Evolutionary conservation across 2,888 invertebrate species (phyloP).

Genomic region (Eristalis intricaria): DNA sequence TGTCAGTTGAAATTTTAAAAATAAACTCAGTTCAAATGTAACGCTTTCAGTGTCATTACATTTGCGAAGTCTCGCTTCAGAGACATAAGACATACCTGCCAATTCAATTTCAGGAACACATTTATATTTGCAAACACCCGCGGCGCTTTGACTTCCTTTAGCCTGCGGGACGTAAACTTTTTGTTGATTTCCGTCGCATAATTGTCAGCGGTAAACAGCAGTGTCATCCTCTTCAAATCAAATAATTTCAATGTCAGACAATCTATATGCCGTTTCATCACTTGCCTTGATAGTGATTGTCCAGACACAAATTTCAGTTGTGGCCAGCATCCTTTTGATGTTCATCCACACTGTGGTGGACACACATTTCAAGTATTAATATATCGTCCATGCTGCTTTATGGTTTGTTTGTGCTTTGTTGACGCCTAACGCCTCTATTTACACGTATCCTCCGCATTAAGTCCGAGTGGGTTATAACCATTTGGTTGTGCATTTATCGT

Average conservation of each 20-base stretch:
- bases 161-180: not conserved
- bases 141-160: not conserved
- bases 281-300: not conserved
- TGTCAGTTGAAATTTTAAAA: not conserved
- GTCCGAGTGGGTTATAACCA: not conserved
- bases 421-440: constrained; percentile 9
- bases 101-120: not conserved
- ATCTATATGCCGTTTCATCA: not conserved
- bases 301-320: not conserved
- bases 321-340: not conserved
- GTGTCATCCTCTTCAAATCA: not conserved
- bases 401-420: constrained; percentile 1
- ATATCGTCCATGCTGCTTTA: not conserved
- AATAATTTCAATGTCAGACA: not conserved
- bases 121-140: not conserved
- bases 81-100: not conserved
- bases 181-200: not conserved
- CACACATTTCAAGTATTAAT: not conserved
- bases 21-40: not conserved
- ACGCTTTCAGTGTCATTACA: not conserved
- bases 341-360: not conserved
- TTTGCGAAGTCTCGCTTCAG: not conserved
- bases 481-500: not conserved
- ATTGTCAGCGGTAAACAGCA: not conserved
- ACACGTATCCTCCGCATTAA: not conserved